These are phyloP conservation scores for Drosophila peninsularis DNA, from an alignment of 2,888 invertebrate species.

Conservation along the genomic window DNA sequence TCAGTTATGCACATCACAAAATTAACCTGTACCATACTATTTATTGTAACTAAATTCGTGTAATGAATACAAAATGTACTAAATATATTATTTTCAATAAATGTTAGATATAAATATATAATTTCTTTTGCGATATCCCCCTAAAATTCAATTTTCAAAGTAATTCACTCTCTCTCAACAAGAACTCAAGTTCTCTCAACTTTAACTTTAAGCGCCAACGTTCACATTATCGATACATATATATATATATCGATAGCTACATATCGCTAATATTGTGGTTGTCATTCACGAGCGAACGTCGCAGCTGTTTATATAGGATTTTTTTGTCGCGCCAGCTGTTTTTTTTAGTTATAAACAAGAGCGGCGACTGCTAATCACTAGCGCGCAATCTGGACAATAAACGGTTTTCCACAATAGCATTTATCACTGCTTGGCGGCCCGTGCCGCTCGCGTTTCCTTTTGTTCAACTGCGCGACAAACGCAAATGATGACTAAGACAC, in stretches of 20 bases:
- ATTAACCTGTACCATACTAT: neutral
- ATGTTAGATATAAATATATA: too few species aligned
- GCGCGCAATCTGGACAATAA: constrained; percentile 27
- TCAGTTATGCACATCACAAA: neutral
- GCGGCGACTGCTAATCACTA: constrained; percentile 35
- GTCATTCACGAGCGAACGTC: constrained; percentile 25
- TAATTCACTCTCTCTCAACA: too few species aligned
- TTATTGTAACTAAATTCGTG: too few species aligned
- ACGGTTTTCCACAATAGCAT: constrained; percentile 24
- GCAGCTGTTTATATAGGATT: constrained; percentile 6
- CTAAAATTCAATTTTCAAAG: too few species aligned
- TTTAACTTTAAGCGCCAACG: neutral
- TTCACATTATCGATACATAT: neutral
- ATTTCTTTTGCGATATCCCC: too few species aligned
- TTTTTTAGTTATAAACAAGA: constrained; percentile 42
- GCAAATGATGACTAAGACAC: constrained; percentile 72
- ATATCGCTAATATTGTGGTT: neutral
- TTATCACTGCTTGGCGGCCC: constrained; percentile 37
- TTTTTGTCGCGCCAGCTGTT: constrained; percentile 35
- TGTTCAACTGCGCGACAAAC: constrained; percentile 11
- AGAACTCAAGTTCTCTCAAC: neutral
- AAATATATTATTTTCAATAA: too few species aligned
- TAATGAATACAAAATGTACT: neutral
- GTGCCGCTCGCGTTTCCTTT: constrained; percentile 9
- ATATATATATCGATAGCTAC: neutral